Base-by-base conservation (phyloP, 2,113 vertebrate species). In the Mystacornis crossleyi region DNA sequence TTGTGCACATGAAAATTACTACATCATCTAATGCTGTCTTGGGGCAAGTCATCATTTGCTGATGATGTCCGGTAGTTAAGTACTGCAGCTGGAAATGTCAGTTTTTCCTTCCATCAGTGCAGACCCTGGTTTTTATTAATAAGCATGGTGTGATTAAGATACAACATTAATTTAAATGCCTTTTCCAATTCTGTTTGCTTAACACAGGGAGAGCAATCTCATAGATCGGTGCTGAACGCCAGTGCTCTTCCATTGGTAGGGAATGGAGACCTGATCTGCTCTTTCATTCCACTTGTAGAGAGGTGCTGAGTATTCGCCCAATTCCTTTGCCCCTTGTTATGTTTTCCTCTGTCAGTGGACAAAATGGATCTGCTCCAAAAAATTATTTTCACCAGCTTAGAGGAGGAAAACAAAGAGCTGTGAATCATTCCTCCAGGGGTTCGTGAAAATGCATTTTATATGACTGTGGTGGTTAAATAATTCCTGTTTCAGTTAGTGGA, bases 371-470 rank as follows among this genome's bases (percentile, higher is more conserved):
- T 83, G 18, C 43, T 84, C 21, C 64, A n/a, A 25, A 61, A 84
- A 75, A 24, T 42, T 48, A 48, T 60, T 91, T 82, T 85, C 45
- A 53, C 13, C 58, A 54, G 8, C 38, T 81, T 67, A 21, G 10
- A 78, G 33, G 5, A 74, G 43, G 43, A 81, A 90, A 91, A 43
- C n/a, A 67, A 84, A 75, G 47, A 81, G 14, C 47, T 77, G 0
- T 45, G 64, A 62, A 70, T 94, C 40, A 26, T 78, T 31, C 57
- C 57, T 87, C 43, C 33, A 31, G 61, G 51, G 14, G 5, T 64
- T 87, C 65, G 16, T 89, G 84, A 81, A 89, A 94, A 89, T 75
- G 34, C 26, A 66, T 86, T 86, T 95, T 74, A 78, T 28, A 66
- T 23, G 40, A 70, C 43, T 18, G 18, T 60, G 74, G 66, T 14